phyloP scores from a whole-genome alignment of 2,113 vertebrate species.

The Andinoacara biseriatus region DNA sequence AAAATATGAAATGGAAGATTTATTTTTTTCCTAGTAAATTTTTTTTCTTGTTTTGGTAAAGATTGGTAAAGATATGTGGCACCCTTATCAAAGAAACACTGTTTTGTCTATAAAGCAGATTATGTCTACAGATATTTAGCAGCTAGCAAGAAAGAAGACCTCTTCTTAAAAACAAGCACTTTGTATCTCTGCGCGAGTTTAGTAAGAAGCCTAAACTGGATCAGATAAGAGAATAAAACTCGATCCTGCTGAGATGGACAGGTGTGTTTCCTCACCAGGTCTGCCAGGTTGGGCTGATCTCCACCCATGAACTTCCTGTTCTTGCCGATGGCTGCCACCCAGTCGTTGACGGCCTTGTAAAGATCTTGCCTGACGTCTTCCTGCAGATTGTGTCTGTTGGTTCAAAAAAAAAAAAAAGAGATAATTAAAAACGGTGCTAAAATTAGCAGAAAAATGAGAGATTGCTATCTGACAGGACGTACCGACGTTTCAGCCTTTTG shows the following conservation, averaged over 20 bases:
- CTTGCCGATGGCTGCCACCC: slow-evolving; percentile 91
- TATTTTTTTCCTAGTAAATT: too few relatives aligned
- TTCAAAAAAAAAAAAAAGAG: background rate
- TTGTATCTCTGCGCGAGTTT: background rate
- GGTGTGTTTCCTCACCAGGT: slow-evolving; percentile 83
- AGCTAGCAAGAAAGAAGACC: too few relatives aligned
- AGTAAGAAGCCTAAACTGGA: background rate
- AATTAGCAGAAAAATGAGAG: accelerated
- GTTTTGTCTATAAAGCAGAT: too few relatives aligned
- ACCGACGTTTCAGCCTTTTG: slow-evolving; percentile 92
- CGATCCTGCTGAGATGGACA: background rate
- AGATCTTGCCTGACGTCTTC: slow-evolving; percentile 92
- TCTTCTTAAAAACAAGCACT: too few relatives aligned
- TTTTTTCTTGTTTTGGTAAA: too few relatives aligned
- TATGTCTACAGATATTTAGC: too few relatives aligned
- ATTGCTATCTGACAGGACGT: slow-evolving; percentile 8
- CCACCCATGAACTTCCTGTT: slow-evolving; percentile 93
- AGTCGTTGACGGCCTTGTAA: slow-evolving; percentile 90
- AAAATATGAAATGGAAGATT: too few relatives aligned
- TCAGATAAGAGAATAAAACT: background rate
- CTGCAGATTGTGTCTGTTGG: slow-evolving; percentile 86
- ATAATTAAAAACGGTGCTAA: background rate
- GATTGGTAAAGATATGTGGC: too few relatives aligned
- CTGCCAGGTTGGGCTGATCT: slow-evolving; percentile 90
- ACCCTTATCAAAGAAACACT: too few relatives aligned